A percentile compares a stretch with the other conserved stretches of the same genome.
phyloP scores from a whole-genome alignment of 2,113 vertebrate species.

The Coregonus clupeaformis region DNA sequence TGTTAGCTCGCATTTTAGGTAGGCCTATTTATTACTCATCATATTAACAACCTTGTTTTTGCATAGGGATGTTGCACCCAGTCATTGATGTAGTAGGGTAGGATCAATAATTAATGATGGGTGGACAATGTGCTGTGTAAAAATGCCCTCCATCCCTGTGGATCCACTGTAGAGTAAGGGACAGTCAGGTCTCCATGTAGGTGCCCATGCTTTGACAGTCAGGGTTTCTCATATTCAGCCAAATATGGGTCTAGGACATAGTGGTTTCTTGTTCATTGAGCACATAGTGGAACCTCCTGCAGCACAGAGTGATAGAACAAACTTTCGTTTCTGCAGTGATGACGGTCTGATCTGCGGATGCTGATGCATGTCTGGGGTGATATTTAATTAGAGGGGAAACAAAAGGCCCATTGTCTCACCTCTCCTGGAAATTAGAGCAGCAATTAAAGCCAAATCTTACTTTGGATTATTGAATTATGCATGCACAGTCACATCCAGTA shows the following conservation, averaged over 20 bases:
- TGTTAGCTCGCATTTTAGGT: too few species aligned
- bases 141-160: too few species aligned
- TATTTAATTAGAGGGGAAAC: constrained; percentile 43
- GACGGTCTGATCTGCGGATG: background rate
- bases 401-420: constrained; percentile 43
- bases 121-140: too few species aligned
- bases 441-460: constrained; percentile 24
- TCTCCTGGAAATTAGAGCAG: constrained; percentile 31
- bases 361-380: constrained; percentile 27
- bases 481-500: constrained; percentile 33
- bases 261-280: background rate
- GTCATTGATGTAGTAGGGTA: too few species aligned
- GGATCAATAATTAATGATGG: too few species aligned
- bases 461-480: constrained; percentile 33
- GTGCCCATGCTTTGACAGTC: too few species aligned
- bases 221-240: background rate
- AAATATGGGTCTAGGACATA: background rate
- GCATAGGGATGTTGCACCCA: too few species aligned
- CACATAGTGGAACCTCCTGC: background rate
- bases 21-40: too few species aligned
- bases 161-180: too few species aligned
- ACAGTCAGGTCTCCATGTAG: too few species aligned
- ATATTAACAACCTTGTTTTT: too few species aligned
- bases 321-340: constrained; percentile 24
- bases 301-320: background rate